phyloP scores from a whole-genome alignment of 2,888 invertebrate genomes.

The Parapristionchus giblindavisi region DNA sequence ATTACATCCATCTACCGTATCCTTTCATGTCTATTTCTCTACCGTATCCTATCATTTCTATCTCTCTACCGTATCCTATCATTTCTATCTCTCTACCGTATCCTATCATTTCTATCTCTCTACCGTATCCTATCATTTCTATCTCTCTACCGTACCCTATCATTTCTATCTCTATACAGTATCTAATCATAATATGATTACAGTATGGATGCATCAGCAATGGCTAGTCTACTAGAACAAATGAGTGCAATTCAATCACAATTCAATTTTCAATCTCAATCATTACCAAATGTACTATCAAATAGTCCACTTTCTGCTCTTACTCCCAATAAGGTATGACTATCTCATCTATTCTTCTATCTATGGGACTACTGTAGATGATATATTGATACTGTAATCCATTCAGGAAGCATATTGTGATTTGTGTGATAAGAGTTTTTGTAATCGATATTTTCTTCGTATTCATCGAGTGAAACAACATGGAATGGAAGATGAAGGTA shows the following conservation, averaged over 20 bases:
- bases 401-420: constrained; percentile 89
- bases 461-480: constrained; percentile 98
- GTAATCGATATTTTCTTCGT: constrained; percentile 96
- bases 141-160: background rate
- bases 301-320: background rate
- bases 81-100: background rate
- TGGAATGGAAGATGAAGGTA: constrained; percentile 78
- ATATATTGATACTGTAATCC: no score
- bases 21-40: background rate
- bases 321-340: background rate
- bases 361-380: background rate
- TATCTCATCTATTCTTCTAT: background rate
- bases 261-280: constrained; percentile 6
- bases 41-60: constrained; percentile 5
- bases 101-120: background rate
- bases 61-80: background rate
- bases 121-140: background rate
- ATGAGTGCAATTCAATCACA: constrained; percentile 2
- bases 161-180: background rate
- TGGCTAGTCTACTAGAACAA: constrained; percentile 26
- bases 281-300: constrained; percentile 17
- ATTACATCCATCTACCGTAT: background rate
- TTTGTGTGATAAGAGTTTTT: constrained; percentile 95
- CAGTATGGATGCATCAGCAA: constrained; percentile 30
- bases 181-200: background rate